These are phyloP conservation scores for Centropristis striata DNA, from an alignment of 2,113 vertebrate genomes.

Conservation along the genomic window DNA sequence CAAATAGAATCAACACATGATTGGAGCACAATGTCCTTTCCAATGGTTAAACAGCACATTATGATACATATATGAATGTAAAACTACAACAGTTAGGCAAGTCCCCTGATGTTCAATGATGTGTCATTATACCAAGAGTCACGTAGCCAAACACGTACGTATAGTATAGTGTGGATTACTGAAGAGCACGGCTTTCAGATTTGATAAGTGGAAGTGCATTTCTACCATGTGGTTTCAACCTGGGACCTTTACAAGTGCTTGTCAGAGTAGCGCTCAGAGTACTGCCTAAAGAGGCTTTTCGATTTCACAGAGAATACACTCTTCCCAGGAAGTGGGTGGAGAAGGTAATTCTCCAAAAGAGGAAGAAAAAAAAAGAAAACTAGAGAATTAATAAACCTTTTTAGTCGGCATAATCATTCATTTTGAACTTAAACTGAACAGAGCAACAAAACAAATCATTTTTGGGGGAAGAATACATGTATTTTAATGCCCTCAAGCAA, in stretches of 20 bases:
- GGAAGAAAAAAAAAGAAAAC: conserved; percentile 67
- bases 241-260: conserved; percentile 78
- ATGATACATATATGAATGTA: conserved; percentile 44
- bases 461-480: conserved; percentile 90
- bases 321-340: conserved; percentile 80
- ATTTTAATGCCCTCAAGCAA: conserved; percentile 91
- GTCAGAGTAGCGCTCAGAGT: conserved; percentile 64
- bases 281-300: conserved; percentile 80
- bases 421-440: conserved; percentile 88
- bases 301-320: conserved; percentile 79
- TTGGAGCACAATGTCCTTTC: conserved; percentile 33
- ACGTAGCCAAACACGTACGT: conserved; percentile 32
- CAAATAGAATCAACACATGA: conserved; percentile 56
- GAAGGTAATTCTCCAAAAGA: conserved; percentile 82
- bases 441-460: conserved; percentile 90
- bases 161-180: conserved; percentile 32
- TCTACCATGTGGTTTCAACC: conserved; percentile 75
- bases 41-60: conserved; percentile 48
- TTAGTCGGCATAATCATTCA: conserved; percentile 86
- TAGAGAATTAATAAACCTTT: conserved; percentile 87
- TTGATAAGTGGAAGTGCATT: conserved; percentile 74
- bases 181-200: conserved; percentile 65
- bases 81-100: conserved; percentile 47
- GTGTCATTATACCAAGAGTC: conserved; percentile 47
- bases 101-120: conserved; percentile 43